Percentiles rank a stretch among this genome's conserved stretches.
Conservation (phyloP, 2,113 vertebrate genomes). For the Rallus limicola region DNA sequence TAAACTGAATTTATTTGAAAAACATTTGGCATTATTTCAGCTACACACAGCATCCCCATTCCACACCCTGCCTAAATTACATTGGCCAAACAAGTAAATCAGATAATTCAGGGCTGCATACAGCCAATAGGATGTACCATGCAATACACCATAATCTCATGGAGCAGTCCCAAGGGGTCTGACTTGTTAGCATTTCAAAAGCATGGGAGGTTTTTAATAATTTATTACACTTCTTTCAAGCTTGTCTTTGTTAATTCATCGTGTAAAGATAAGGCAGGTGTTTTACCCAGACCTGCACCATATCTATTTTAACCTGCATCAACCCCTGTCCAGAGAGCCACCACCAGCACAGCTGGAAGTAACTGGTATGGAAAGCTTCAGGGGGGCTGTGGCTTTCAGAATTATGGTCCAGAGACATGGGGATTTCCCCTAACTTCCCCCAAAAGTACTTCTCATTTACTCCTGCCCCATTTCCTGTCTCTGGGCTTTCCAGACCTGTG, state of each 20-base stretch:
- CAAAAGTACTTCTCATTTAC: neutral
- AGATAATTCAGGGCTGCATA: neutral
- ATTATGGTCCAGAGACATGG: neutral
- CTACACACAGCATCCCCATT: neutral
- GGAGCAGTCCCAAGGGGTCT: neutral
- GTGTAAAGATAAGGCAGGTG: conserved; percentile 34
- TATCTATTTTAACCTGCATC: conserved; percentile 8
- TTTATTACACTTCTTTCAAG: conserved; percentile 59
- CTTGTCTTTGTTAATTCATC: conserved; percentile 49
- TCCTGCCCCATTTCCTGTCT: neutral
- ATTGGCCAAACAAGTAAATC: conserved; percentile 22
- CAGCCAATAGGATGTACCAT: neutral
- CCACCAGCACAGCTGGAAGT: neutral
- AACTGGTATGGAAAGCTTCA: neutral
- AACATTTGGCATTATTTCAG: neutral
- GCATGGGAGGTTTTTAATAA: conserved; percentile 42
- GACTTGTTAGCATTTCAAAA: conserved; percentile 52
- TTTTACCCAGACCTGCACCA: conserved; percentile 15
- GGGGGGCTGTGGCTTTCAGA: neutral
- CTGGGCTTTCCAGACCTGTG: neutral
- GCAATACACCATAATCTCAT: neutral
- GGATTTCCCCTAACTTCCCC: neutral
- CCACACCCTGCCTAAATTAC: neutral
- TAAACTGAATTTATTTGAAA: neutral
- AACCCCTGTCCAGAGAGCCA: neutral